phyloP scores from a whole-genome alignment of 2,113 vertebrate genomes.

The Saccopteryx bilineata region DNA sequence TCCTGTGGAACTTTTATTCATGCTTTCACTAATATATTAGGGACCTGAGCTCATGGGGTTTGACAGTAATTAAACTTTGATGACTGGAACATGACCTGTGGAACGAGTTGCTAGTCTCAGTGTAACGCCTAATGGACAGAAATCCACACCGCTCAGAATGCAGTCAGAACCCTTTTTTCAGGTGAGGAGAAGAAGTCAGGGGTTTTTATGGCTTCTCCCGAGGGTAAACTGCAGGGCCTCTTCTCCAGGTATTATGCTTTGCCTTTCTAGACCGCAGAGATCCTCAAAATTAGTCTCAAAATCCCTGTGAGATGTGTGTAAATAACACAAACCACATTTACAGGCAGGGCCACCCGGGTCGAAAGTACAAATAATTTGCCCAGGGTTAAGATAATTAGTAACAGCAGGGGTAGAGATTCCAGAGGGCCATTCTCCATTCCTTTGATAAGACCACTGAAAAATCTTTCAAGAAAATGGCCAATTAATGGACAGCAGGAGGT shows the following conservation, averaged over 20 bases:
- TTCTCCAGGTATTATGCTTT: background rate
- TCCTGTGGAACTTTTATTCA: conserved; percentile 58
- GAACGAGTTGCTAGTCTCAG: conserved; percentile 66
- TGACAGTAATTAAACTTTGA: conserved; percentile 73
- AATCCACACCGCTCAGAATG: background rate
- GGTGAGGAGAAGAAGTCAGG: conserved; percentile 5
- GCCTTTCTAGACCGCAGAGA: conserved; percentile 41
- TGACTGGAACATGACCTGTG: conserved; percentile 70
- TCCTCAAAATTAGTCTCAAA: conserved; percentile 45
- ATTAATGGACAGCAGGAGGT: conserved; percentile 56
- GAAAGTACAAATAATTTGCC: conserved; percentile 46
- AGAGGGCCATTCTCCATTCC: background rate
- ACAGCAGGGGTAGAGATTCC: conserved; percentile 66
- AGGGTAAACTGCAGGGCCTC: background rate
- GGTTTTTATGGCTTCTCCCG: conserved; percentile 11
- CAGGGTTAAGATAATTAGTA: conserved; percentile 62
- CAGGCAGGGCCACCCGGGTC: conserved; percentile 31
- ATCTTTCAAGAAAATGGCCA: conserved; percentile 33
- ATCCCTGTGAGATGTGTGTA: conserved; percentile 46
- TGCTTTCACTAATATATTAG: background rate
- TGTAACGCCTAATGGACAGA: conserved; percentile 67
- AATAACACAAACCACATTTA: conserved; percentile 64
- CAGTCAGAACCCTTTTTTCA: background rate
- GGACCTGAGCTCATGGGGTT: conserved; percentile 43
- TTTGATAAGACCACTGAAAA: background rate